phyloP scores from a whole-genome alignment of 2,888 invertebrate species.

The Ypsolopha scabrella region DNA sequence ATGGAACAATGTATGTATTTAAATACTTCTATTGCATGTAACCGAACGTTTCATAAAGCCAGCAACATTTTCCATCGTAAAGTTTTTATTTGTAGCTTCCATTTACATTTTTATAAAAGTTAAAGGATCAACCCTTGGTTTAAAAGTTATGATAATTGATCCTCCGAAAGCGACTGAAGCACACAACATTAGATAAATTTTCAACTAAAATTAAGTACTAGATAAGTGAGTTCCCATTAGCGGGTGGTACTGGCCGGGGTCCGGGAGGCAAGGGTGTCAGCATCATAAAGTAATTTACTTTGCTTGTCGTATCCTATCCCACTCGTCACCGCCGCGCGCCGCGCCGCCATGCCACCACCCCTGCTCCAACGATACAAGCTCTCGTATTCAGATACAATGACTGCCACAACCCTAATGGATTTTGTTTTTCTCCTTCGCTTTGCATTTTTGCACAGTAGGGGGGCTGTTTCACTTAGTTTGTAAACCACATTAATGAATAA shows the following conservation, averaged over 20 bases:
- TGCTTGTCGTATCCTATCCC: not conserved
- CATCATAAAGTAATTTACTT: slow-evolving; percentile 2
- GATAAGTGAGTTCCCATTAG: not conserved
- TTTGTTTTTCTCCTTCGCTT: not conserved
- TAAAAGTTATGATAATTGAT: too few species aligned
- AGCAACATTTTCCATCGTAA: too few species aligned
- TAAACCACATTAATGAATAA: too few species aligned
- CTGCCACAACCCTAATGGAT: not conserved
- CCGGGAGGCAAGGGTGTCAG: not conserved
- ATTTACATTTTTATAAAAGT: too few species aligned
- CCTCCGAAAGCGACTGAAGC: too few species aligned
- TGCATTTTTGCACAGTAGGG: not conserved
- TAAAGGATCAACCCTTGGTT: too few species aligned
- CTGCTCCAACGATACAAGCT: not conserved
- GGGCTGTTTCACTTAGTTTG: too few species aligned
- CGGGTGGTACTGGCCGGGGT: not conserved
- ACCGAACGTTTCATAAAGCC: too few species aligned
- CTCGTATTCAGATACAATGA: not conserved
- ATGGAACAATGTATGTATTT: not conserved
- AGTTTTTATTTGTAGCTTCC: too few species aligned
- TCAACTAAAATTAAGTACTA: not conserved
- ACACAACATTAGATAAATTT: not conserved
- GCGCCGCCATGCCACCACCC: not conserved
- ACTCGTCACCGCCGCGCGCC: not conserved
- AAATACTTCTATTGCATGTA: too few species aligned